Evolutionary conservation across 2,888 invertebrate species (phyloP), one percentile per base, ranked within the genome.

Genomic region (Dusona sp.): DNA sequence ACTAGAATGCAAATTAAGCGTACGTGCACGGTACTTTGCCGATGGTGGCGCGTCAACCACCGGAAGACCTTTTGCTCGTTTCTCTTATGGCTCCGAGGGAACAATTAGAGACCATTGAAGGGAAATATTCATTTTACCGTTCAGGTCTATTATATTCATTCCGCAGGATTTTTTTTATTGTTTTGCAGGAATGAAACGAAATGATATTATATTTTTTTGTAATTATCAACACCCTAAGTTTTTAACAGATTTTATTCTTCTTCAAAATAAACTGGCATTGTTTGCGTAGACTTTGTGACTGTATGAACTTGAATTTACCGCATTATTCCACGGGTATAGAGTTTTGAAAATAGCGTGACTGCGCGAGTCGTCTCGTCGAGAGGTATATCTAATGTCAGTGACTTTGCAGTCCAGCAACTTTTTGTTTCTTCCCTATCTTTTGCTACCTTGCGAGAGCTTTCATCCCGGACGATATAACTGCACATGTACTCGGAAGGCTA

Each of bases 371-470:
- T 48, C 42, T 61, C 83, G 25, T 48, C 70, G 25, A 54, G 72
- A 67, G 86, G 86, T 83, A 73, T 86, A 86, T 86, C 86, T 79
- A 75, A 86, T 86, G 83, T 83, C 86, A 75, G 85, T 86, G 68
- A 70, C 79, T 79, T 79, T 48, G 72, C 72, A 77, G 83, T 67
- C 65, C 65, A 48, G 29, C 79, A 79, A 72, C 75, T 77, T 65
- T 75, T 36, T 72, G 22, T 64, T 11, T 72, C 48, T 33, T 48
- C 48, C 65, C 54, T 72, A 77, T 79, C 78, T 67, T 65, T 74
- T 38, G 48, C 57, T 79, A 51, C 80, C 51, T 68, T 61, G 79
- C 61, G 36, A 68, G 61, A 25, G 68, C 42, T 36, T 70, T 79
- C 61, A 79, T 42, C 38, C 16, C 54, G 54, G 25, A 29, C 57